Base-by-base conservation (phyloP, 2,113 vertebrate species). In the Pseudorasbora parva region DNA sequence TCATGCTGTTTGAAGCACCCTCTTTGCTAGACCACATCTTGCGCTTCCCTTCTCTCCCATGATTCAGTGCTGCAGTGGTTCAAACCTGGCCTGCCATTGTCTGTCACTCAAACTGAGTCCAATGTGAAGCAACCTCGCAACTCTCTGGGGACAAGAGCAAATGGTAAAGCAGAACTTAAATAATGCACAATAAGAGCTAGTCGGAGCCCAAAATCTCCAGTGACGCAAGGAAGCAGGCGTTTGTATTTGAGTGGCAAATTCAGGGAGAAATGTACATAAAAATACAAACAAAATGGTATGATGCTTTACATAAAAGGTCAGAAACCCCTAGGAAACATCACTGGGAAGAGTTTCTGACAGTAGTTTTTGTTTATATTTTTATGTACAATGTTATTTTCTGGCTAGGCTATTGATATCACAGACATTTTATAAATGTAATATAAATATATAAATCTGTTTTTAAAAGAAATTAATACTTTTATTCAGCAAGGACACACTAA, bases 91-190 rank as follows among this genome's bases (percentile, higher is more conserved):
- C 45, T 78, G 54, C 72, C 73, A 69, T 49, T 19, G 14, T 62
- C 59, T 78, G 87, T 86, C 87, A 86, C 47, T 88, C 87, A 88
- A 72, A 43, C 43, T 3, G 5, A 30, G 62, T 76, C 73, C 60
- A 68, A 68, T 68, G 47, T 30, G 45, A 77, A 54, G 14, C 47
- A 78, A 21, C n/a, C 23, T 25, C 8, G n/a, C 21, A 19, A 23
- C 33, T 80, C 8, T 75, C 76, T 14, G 49, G 72, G 59, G 82
- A 68, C 27, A 10, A 27, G 12, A 74, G 76, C 1, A 43, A 49
- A 75, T 8, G 33, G 14, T 51, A 62, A 83, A 47, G 15, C 54
- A 74, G 75, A 66, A 25, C 45, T 76, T 83, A 80, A 75, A 80
- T 83, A 81, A 86, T 75, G 43, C 69, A 75, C 57, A 75, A 15